phyloP scores from a whole-genome alignment of 2,888 invertebrate genomes.

The Cerastis rubricosa region DNA sequence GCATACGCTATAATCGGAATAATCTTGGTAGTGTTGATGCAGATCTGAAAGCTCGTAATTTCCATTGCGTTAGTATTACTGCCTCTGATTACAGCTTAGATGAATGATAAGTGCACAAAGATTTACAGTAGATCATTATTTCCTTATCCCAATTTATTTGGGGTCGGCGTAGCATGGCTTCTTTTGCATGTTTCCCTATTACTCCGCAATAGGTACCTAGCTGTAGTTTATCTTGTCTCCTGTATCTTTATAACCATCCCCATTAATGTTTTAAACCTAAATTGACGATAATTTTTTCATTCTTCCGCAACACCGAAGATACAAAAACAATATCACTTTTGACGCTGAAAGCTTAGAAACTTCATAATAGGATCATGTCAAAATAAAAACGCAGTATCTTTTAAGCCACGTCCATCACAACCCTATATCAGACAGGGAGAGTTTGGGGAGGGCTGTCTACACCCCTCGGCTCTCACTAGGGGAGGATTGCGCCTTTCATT shows the following conservation, averaged over 20 bases:
- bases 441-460: constrained; percentile 24
- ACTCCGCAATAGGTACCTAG: background rate
- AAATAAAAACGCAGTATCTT: constrained; percentile 17
- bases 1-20: background rate
- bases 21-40: background rate
- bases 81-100: background rate
- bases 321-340: constrained; percentile 1
- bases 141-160: background rate
- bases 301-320: background rate
- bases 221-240: background rate
- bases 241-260: background rate
- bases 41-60: constrained; percentile 1
- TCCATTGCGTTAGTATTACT: background rate
- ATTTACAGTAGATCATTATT: background rate
- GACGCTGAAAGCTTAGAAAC: constrained; percentile 29
- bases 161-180: background rate
- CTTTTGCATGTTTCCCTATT: background rate
- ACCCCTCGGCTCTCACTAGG: constrained; percentile 39
- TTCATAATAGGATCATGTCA: constrained; percentile 37
- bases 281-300: background rate
- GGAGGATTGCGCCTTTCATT: constrained; percentile 55
- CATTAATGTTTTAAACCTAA: background rate
- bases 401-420: constrained; percentile 31
- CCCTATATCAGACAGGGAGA: constrained; percentile 34
- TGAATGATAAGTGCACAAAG: background rate